Base-by-base conservation (phyloP, 2,888 invertebrate species). In the Xestia xanthographa region DNA sequence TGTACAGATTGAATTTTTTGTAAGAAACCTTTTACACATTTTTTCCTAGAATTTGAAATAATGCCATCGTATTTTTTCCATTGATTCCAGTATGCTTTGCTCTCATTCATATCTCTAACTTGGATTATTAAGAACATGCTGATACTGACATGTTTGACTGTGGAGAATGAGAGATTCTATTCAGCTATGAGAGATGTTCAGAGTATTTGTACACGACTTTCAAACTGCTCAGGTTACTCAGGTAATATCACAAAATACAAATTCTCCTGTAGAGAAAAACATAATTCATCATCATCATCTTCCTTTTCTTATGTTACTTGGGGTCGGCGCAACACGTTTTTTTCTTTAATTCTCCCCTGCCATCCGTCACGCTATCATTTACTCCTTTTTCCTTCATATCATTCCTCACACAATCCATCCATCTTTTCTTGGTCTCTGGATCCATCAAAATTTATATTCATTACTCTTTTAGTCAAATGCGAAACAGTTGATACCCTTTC, bases 51-150 rank as follows among this genome's bases (percentile, higher is more conserved):
- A 58, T 58, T 8, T 17, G 17, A 29, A 29, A 11, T 11, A 29
- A 45, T 12, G 17, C 4, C 11, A n/a, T 11, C 17, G 17, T 66
- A n/a, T n/a, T n/a, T n/a, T n/a, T n/a, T n/a, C n/a, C 29, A 12
- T 50, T 62, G 43, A 11, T 79, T 80, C 11, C 48, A 79, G 80
- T 60, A 26, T 29, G 41, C 29, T 22, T 20, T 66, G 4, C 38
- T 69, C 2, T 45, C 60, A 8, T 45, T 74, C 1, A 6, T 79
- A 22, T 53, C 69, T 41, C 20, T 74, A 2, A 22, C 66, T 5
- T 79, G 80, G 74, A 26, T 79, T 14, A 34, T 69, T 1, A 73
- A 80, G 41, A 79, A 68, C 11, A 4, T 74, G 2, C 2, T 68
- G 1, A 14, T 69, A 8, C 14, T 72, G 3, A 56, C 17, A 17